Base-by-base conservation (phyloP, 1,140 invertebrate species). In the Apolygus lucorum region DNA sequence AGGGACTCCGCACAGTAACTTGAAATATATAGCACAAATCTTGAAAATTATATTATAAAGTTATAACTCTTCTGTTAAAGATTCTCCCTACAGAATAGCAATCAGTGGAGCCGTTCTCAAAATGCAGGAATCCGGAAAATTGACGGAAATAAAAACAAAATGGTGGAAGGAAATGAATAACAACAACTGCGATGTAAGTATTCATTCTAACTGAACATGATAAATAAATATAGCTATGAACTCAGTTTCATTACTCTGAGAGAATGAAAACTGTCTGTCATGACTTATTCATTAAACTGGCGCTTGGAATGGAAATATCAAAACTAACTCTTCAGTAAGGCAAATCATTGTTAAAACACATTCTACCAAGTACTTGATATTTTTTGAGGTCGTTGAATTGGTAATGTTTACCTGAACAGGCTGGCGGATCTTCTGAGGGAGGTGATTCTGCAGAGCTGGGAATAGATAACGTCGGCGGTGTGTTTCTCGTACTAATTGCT, bases 391-490 rank as follows among this genome's bases (percentile, higher is more conserved):
- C n/a, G n/a, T n/a, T n/a, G n/a, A n/a, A n/a, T n/a, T n/a, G n/a
- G n/a, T n/a, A n/a, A n/a, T n/a, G n/a, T n/a, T n/a, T n/a, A n/a
- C n/a, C n/a, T n/a, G n/a, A n/a, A n/a, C n/a, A n/a, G n/a, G n/a
- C n/a, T n/a, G n/a, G n/a, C n/a, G n/a, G n/a, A n/a, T n/a, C n/a
- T n/a, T n/a, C n/a, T n/a, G 76, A 78, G 63, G 78, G 76, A 2
- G 73, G 75, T 1, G 76, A 77, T 65, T 80, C 82, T 0, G 79
- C 76, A 0, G 87, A 89, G 75, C 77, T 91, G 63, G 87, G 86
- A 21, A 82, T 96, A 34, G 84, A 86, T 25, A 91, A 93, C 72
- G 90, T 96, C 8, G 91, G 93, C 68, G 95, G 94, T 64, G 92
- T 96, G 13, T 97, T 95, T 78, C 85, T 96, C 0, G 91, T 96